phyloP scores from a whole-genome alignment of 2,888 invertebrate species.

The Idaea straminata region DNA sequence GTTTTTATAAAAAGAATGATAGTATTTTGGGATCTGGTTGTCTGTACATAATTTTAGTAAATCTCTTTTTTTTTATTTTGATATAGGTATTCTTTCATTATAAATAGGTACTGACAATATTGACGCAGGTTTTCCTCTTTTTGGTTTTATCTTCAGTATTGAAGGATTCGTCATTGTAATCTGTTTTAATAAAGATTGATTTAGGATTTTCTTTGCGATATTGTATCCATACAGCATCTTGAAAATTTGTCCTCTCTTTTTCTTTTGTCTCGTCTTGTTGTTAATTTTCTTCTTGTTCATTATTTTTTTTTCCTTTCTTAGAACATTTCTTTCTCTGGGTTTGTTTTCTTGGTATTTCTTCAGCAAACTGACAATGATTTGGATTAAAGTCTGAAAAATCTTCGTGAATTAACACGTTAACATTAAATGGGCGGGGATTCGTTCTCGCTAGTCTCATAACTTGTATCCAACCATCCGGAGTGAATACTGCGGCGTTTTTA shows the following conservation, averaged over 20 bases:
- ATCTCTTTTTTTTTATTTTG: constrained; percentile 7
- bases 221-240: constrained; percentile 18
- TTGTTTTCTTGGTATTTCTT: constrained; percentile 6
- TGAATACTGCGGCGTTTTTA: constrained; percentile 34
- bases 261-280: constrained; percentile 2
- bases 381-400: constrained; percentile 15
- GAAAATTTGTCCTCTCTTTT: constrained; percentile 10
- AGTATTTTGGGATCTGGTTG: constrained; percentile 9
- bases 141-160: constrained; percentile 7
- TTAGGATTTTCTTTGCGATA: constrained; percentile 15
- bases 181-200: no score
- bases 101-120: constrained; percentile 5
- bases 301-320: no score
- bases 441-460: constrained; percentile 14
- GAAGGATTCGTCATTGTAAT: no score
- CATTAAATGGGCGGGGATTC: constrained; percentile 14
- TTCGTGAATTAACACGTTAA: constrained; percentile 8
- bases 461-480: constrained; percentile 28
- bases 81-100: constrained; percentile 7
- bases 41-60: constrained; percentile 10
- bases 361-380: constrained; percentile 8
- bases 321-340: no score
- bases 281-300: constrained; percentile 6
- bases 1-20: constrained; percentile 11
- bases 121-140: constrained; percentile 4